Base-by-base conservation (phyloP, 1,140 invertebrate species). In the Asbolus verrucosus region DNA sequence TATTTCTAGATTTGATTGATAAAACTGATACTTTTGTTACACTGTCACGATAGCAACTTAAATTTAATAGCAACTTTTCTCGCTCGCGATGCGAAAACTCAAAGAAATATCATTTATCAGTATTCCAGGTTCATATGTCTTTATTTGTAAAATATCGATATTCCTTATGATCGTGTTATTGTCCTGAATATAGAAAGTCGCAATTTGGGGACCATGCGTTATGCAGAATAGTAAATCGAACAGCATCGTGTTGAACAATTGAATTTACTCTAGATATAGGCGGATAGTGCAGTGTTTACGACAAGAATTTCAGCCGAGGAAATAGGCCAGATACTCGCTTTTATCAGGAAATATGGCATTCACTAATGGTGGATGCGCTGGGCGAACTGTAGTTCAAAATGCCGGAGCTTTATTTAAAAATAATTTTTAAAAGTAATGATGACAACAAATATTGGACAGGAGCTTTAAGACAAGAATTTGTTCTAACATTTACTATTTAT, bases 91-190 rank as follows among this genome's bases (percentile, higher is more conserved):
- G 11, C 11, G 5, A 36, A 36, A 4, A n/a, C 33, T 11, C 33
- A 36, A 36, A 36, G 11, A 36, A 36, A 36, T 13, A 11, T 27
- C 46, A 54, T 54, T 54, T 54, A 54, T 54, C 46, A 54, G 46
- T 54, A 54, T 54, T 54, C 46, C 9, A 62, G 16, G 15, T 24
- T 19, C 61, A 63, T 63, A 11, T 41, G 24, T 63, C 61, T 63
- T 41, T 63, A 63, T 63, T 39, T 63, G 19, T 41, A 63, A 63
- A 38, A 63, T 38, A 63, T 63, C 61, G 36, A 36, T 39, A 63
- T 63, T 39, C 33, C 59, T 21, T 59, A 24, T 14, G 15, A 50
- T 50, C 15, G 43, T 1, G n/a, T 21, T 59, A 21, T 21, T 39
- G 21, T 54, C 21, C 8, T 50, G 43, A 50, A 50, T 50, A n/a